Percentiles rank a stretch among this genome's conserved stretches.
Evolutionary conservation across 2,113 vertebrate species (phyloP).

Genomic region (Campylomormyrus tamandua): DNA sequence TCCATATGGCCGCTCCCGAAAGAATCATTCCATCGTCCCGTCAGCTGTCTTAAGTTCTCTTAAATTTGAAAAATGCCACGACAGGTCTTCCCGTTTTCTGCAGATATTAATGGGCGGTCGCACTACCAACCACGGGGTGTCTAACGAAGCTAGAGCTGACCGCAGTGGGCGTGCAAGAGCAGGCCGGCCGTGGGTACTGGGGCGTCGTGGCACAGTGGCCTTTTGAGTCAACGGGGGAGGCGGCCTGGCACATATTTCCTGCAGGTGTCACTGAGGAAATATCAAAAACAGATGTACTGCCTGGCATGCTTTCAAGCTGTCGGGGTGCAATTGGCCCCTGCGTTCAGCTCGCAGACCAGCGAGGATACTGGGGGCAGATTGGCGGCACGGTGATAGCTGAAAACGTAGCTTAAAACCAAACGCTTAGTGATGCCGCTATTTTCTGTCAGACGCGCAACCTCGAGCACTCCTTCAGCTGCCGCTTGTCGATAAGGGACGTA

Average conservation of each 20-base stretch:
- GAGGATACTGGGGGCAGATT: not conserved
- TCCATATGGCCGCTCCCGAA: not conserved
- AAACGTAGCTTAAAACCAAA: not conserved
- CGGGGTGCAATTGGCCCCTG: not conserved
- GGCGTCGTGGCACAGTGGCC: not conserved
- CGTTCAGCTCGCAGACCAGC: not conserved
- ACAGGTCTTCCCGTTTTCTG: not conserved
- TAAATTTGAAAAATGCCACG: not conserved
- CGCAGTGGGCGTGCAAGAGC: not conserved
- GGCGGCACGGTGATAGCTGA: not conserved
- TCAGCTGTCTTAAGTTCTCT: not conserved
- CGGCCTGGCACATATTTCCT: not conserved
- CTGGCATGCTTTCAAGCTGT: not conserved
- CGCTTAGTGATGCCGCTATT: not conserved
- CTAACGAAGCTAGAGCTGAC: not conserved
- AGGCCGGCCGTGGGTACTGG: not conserved
- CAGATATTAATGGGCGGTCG: not conserved
- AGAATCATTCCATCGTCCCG: not conserved
- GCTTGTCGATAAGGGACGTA: not conserved
- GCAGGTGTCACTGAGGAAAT: not conserved
- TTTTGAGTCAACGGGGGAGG: not conserved
- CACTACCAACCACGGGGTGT: not conserved
- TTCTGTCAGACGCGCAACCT: not conserved
- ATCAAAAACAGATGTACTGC: constrained; percentile 4
- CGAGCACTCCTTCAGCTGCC: not conserved